Evolutionary conservation across 2,888 invertebrate genomes (phyloP), one percentile per base, ranked within the genome.

Genomic region (Amphipoea oculea): DNA sequence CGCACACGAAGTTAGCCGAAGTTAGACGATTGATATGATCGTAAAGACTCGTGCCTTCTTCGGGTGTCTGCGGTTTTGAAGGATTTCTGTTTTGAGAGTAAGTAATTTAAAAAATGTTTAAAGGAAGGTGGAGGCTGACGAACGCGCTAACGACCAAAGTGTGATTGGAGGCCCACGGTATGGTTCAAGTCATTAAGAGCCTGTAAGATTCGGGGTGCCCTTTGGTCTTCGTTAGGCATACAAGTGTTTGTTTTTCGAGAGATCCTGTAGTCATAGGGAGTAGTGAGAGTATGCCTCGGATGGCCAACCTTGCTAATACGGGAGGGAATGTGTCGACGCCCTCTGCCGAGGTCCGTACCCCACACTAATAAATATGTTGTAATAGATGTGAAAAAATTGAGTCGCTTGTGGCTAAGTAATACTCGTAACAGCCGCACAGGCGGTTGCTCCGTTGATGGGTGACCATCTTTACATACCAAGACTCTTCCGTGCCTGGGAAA

Each of bases 1-100:
- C 91, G 82, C 75, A 91, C 92, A 91, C 91, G 92, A 92, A 88
- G 87, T 88, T 87, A 88, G 84, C 87, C 90, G 84, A 92, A 93
- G 89, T 93, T 92, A 90, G 89, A 85, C 91, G 91, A 93, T 92
- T 90, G 92, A 90, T 93, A 91, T 88, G 94, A 88, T 93, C 94
- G 92, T 95, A 93, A 95, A 94, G 84, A 88, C 84, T 87, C 82
- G 86, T 91, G 91, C 87, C 85, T 82, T 84, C 78, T 81, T 83
- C 77, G 89, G 85, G 85, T 83, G 76, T 11, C 79, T 79, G 45
- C 14, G 51, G 0, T 60, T 48, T 9, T 48, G 5, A 54, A 54
- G 29, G 66, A 57, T 68, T 80, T 62, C 23, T 76, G 6, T 65
- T 62, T 45, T n/a, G n/a, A 17, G n/a, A 20, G 1, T 11, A 17